phyloP scores from a whole-genome alignment of 2,797 vertebrate species.

The Etheostoma nigrum region DNA sequence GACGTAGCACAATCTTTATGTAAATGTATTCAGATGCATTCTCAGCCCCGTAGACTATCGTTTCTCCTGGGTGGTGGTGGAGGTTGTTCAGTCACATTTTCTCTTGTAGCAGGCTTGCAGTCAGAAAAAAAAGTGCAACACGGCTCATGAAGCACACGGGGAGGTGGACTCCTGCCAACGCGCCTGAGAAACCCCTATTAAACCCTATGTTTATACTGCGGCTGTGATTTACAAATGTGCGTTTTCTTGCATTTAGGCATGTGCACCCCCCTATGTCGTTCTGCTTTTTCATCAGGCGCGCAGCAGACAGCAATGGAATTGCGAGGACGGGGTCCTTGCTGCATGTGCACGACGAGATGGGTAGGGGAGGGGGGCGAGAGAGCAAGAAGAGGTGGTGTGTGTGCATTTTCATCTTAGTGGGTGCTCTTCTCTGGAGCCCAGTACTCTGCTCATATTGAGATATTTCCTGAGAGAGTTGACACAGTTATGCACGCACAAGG shows the following conservation, averaged over 20 bases:
- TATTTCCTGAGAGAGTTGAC: conserved; percentile 56
- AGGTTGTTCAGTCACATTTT: conserved; percentile 54
- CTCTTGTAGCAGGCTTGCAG: conserved; percentile 36
- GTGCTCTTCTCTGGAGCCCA: conserved; percentile 59
- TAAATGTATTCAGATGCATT: conserved; percentile 87
- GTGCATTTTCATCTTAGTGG: conserved; percentile 71
- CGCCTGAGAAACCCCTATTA: conserved; percentile 69
- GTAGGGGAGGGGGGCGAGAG: conserved; percentile 55
- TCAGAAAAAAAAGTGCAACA: conserved; percentile 34
- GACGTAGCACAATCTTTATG: conserved; percentile 82
- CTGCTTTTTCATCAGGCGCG: conserved; percentile 82
- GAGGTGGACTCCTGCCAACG: conserved; percentile 57
- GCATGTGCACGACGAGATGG: conserved; percentile 64
- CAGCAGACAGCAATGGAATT: conserved; percentile 75
- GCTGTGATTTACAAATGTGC: conserved; percentile 74
- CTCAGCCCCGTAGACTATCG: conserved; percentile 74
- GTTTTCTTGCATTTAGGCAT: conserved; percentile 64
- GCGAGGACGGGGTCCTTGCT: conserved; percentile 78
- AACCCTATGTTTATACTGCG: conserved; percentile 62
- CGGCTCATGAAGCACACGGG: conserved; percentile 19
- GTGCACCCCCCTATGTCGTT: conserved; percentile 48
- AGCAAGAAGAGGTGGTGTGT: conserved; percentile 50
- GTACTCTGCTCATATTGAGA: conserved; percentile 67
- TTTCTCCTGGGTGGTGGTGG: conserved; percentile 67
- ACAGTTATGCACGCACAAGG: conserved; percentile 38